Base-by-base conservation (phyloP, 1,140 invertebrate genomes). In the Drosophila tani region DNA sequence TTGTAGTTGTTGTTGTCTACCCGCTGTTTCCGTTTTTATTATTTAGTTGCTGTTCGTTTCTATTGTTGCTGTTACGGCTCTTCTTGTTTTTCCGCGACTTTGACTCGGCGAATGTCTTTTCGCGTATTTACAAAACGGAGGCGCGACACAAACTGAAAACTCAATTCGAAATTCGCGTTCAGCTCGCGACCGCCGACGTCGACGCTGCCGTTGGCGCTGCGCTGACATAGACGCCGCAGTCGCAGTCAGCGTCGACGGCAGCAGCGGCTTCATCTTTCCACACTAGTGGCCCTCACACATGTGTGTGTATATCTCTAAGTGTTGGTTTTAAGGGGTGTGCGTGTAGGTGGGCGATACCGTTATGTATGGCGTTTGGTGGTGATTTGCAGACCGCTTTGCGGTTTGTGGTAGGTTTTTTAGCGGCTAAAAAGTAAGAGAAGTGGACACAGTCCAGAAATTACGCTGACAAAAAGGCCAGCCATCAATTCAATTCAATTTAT, bases 61-160 rank as follows among this genome's bases (percentile, higher is more conserved):
- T 66, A 17, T 32, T 66, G 35, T 78, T 64, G 51, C 49, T 51
- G 59, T 46, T 27, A 35, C 38, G 27, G 38, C 32, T 57, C 45
- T 71, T 69, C 45, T 47, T 58, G 41, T 29, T 63, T 43, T 53
- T 27, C 66, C 21, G 50, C 70, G 66, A 75, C 69, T 75, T 47
- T 41, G 74, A 59, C 55, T 75, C 76, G 76, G 46, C 75, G 64
- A 59, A 64, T 71, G 69, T 75, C 82, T 82, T 87, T 73, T 85
- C 77, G 84, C 75, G 85, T 90, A 90, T 90, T 90, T 90, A 90
- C 85, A 90, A 90, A 90, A 90, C 86, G 85, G 85, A 90, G 86
- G 85, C 85, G 86, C 85, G 85, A 90, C 85, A 90, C 85, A 90
- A 90, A 90, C 85, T 87, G 84, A 86, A 86, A 87, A 86, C 70